Base-by-base conservation (phyloP, 2,797 vertebrate genomes). In the Dendrocincla tyrannina region DNA sequence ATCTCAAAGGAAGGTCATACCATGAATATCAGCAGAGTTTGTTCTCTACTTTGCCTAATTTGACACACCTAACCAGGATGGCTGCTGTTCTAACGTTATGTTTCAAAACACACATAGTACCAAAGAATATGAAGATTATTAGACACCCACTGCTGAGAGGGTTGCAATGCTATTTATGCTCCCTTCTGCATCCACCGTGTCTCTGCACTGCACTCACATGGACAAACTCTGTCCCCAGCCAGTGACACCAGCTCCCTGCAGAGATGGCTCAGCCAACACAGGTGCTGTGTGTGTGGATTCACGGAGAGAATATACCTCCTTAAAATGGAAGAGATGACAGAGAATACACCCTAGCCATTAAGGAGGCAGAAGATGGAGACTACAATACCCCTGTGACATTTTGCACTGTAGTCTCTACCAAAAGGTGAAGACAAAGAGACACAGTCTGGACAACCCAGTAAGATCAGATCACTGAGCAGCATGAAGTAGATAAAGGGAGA, bases 1-100 rank as follows among this genome's bases (percentile, higher is more conserved):
- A 17, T 30, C 6, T 37, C 22, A 67, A 9, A 0, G 0, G 32
- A 20, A 72, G n/a, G 19, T 73, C 32, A 66, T 9, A 56, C 32
- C 24, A 33, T 32, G 69, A 42, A 47, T 37, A 87, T 56, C 41
- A 58, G 27, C 19, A 76, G 75, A 60, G 35, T 30, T 64, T 46
- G 17, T 32, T 41, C 35, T 69, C 77, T 35, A 13, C 46, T 91
- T 75, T 30, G 41, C 28, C 52, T 85, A 7, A 58, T 64, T 52
- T 72, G 42, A 37, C 39, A 85, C n/a, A 62, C 7, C n/a, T 64
- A 84, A 52, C 22, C 50, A 70, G 37, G 44, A 59, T 5, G 30
- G 33, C 56, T 70, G 46, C 42, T 62, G 37, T 41, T 83, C 49
- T 73, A 74, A 63, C 3, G 19, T 0, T 28, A 37, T 41, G 11